Percentiles rank a stretch among this genome's conserved stretches.
phyloP scores from a whole-genome alignment of 1,140 invertebrate species.

The Hycleus phaleratus region DNA sequence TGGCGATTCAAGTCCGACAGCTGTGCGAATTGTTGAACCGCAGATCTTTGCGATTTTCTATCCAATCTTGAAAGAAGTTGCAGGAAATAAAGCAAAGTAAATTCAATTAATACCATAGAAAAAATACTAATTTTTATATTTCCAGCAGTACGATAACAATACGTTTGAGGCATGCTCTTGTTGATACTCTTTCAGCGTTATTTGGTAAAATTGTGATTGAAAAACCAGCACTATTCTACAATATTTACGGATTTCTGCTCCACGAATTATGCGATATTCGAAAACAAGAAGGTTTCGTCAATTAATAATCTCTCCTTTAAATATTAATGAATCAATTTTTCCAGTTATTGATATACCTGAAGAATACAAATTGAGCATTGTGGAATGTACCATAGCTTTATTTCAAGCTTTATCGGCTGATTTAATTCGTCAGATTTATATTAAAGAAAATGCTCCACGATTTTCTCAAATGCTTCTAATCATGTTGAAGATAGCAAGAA shows the following conservation, averaged over 20 bases:
- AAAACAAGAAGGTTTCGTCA: slow-evolving; percentile 18
- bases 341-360: slow-evolving; percentile 45
- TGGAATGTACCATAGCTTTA: slow-evolving; percentile 47
- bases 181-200: slow-evolving; percentile 24
- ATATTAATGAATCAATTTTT: neutral
- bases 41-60: slow-evolving; percentile 14
- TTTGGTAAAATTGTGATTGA: slow-evolving; percentile 25
- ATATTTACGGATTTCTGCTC: slow-evolving; percentile 35
- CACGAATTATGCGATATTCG: slow-evolving; percentile 31
- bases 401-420: slow-evolving; percentile 42
- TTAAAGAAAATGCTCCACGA: slow-evolving; percentile 44
- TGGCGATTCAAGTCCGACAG: neutral
- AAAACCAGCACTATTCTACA: slow-evolving; percentile 26
- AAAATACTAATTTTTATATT: slow-evolving; percentile 11
- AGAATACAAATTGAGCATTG: slow-evolving; percentile 51
- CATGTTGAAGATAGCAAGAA: slow-evolving; percentile 49
- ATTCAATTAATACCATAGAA: neutral
- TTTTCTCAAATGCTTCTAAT: slow-evolving; percentile 53
- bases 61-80: slow-evolving; percentile 17
- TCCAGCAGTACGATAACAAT: slow-evolving; percentile 8
- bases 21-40: slow-evolving; percentile 11
- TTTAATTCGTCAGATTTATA: slow-evolving; percentile 45
- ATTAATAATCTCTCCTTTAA: neutral
- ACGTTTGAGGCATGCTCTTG: slow-evolving; percentile 17
- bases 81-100: slow-evolving; percentile 12